Conservation (phyloP, 2,113 vertebrate species). For the Eclectus roratus region DNA sequence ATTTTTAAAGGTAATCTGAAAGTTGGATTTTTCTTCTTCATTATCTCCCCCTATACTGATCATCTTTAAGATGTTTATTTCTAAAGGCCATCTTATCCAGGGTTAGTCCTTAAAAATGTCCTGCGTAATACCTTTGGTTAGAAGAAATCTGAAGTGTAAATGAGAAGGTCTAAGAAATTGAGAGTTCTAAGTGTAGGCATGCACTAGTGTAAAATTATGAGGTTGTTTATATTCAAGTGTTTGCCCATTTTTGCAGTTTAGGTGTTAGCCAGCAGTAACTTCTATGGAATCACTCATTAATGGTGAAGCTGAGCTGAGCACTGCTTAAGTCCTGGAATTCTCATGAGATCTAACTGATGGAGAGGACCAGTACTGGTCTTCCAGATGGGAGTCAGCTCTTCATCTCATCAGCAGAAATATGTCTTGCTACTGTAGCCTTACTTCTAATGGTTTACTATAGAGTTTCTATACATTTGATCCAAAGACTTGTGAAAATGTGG, state of each 20-base stretch:
- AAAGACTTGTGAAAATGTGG: not conserved
- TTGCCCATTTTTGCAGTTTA: not conserved
- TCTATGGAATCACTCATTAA: accelerated
- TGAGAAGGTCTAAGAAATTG: not conserved
- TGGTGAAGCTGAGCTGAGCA: not conserved
- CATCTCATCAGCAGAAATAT: no score
- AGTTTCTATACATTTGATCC: not conserved
- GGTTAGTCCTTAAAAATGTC: not conserved
- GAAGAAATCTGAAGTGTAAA: not conserved
- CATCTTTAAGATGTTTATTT: not conserved
- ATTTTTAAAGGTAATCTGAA: not conserved
- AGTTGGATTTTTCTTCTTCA: not conserved
- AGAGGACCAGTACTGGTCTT: not conserved
- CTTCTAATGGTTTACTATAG: not conserved
- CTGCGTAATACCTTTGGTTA: not conserved
- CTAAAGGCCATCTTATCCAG: not conserved
- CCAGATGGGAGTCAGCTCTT: accelerated
- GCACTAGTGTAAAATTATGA: no score
- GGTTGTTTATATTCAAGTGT: not conserved
- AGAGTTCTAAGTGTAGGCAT: not conserved
- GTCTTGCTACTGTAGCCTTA: not conserved
- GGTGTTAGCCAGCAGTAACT: not conserved
- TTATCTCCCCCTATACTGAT: not conserved
- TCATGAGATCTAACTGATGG: accelerated
- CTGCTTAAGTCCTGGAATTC: not conserved